Evolutionary conservation across 2,888 invertebrate genomes (phyloP).

Genomic region (Polylopha cassiicola): DNA sequence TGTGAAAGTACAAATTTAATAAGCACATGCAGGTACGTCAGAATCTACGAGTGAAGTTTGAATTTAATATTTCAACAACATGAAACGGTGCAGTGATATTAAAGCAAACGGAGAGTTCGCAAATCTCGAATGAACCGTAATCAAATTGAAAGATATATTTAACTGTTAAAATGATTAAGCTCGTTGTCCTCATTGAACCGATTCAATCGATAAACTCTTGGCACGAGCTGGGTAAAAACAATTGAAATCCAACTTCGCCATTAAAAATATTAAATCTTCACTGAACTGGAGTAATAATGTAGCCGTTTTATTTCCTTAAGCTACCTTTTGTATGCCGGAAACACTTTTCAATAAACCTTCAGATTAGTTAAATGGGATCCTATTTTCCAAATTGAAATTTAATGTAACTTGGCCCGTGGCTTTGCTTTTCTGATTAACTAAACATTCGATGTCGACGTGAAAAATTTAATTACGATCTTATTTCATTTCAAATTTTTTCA

Average conservation of each 20-base stretch:
- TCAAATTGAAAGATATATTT: no score
- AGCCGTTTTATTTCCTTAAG: slow-evolving; percentile 3
- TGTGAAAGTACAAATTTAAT: slow-evolving; percentile 1
- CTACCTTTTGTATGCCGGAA: background rate
- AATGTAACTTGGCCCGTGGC: no score
- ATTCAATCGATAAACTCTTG: slow-evolving; percentile 12
- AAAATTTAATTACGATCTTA: no score
- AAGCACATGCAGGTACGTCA: background rate
- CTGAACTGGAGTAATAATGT: background rate
- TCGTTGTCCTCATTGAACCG: slow-evolving; percentile 9
- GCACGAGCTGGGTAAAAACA: slow-evolving; percentile 5
- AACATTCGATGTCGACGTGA: no score
- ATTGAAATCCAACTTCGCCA: slow-evolving; percentile 6
- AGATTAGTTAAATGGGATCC: background rate
- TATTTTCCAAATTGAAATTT: slow-evolving; percentile 29
- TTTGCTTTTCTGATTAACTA: no score
- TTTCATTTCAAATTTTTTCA: no score
- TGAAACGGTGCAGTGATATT: slow-evolving; percentile 1
- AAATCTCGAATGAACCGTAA: no score
- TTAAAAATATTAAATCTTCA: slow-evolving; percentile 6
- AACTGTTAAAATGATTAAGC: no score
- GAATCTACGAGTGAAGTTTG: background rate
- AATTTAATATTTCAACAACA: background rate
- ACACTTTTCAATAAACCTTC: background rate
- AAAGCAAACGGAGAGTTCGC: no score